Evolutionary conservation across 2,888 invertebrate species (phyloP).

Genomic region (Catocala sponsa): DNA sequence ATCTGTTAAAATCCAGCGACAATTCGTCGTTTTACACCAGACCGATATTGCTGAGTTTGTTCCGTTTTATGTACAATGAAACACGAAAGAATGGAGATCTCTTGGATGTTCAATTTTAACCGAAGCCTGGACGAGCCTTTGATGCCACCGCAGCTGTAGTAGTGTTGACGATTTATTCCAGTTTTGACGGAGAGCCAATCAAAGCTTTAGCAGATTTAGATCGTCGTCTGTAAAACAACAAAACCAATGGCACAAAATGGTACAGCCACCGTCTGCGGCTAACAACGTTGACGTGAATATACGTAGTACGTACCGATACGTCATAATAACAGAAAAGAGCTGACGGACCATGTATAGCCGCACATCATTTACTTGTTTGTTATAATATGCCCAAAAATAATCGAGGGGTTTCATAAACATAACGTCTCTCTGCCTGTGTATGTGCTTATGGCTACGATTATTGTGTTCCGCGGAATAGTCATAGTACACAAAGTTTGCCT

Average conservation of each 20-base stretch:
- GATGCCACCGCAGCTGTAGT: conserved; percentile 59
- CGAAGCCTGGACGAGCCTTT: conserved; percentile 65
- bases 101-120: conserved; percentile 65
- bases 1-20: conserved; percentile 41
- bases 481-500: too few relatives aligned
- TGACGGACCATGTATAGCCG: background rate
- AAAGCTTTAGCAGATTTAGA: conserved; percentile 78
- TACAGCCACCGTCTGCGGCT: conserved; percentile 41
- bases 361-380: background rate
- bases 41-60: conserved; percentile 35
- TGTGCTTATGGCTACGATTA: too few relatives aligned
- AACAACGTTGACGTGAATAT: conserved; percentile 28
- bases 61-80: conserved; percentile 41
- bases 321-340: conserved; percentile 28
- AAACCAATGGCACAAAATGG: conserved; percentile 59
- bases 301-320: conserved; percentile 16
- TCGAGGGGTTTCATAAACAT: too few relatives aligned
- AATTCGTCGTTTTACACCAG: conserved; percentile 29
- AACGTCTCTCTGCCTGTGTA: too few relatives aligned
- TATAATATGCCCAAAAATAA: too few relatives aligned
- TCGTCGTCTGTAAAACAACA: conserved; percentile 69
- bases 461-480: too few relatives aligned
- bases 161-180: conserved; percentile 65
- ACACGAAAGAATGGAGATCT: conserved; percentile 44
- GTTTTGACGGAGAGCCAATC: conserved; percentile 72